Percentiles rank a stretch among this genome's conserved stretches.
Conservation (phyloP, 2,888 invertebrate species). For the Drosophila acutilabella region DNA sequence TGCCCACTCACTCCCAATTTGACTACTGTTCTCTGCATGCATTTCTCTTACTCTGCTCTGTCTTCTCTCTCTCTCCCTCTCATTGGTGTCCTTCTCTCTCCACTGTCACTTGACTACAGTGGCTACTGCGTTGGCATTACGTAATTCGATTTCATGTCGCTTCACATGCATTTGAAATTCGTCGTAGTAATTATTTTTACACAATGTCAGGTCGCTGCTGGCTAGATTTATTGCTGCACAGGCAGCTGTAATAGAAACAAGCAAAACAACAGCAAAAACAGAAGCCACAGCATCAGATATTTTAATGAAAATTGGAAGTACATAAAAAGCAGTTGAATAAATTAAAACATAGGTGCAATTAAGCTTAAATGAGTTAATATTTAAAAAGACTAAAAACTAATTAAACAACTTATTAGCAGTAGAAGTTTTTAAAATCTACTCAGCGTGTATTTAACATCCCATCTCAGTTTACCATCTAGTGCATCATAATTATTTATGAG, state of each 20-base stretch:
- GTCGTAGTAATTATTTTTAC: slow-evolving; percentile 51
- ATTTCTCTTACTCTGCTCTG: neutral
- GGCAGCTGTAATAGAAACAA: slow-evolving; percentile 2
- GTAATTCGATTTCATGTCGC: slow-evolving; percentile 52
- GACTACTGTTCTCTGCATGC: neutral
- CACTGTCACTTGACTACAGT: slow-evolving; percentile 28
- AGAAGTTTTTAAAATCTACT: too few relatives aligned
- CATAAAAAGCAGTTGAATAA: too few relatives aligned
- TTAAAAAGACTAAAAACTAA: neutral
- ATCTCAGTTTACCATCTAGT: neutral
- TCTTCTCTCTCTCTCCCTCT: neutral
- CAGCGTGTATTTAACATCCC: neutral
- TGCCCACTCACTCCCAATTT: neutral
- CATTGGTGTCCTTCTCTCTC: too few relatives aligned
- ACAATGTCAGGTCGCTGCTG: slow-evolving; percentile 49
- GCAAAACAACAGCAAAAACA: slow-evolving; percentile 10
- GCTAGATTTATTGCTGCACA: slow-evolving; percentile 42
- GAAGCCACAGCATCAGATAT: slow-evolving; percentile 8
- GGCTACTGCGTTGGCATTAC: slow-evolving; percentile 29
- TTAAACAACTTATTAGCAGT: neutral
- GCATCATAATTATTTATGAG: slow-evolving; percentile 1
- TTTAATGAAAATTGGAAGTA: slow-evolving; percentile 32
- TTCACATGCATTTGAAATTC: slow-evolving; percentile 35
- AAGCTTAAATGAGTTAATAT: neutral
- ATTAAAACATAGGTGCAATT: neutral